Base-by-base conservation (phyloP, 2,888 invertebrate species). In the Trissolcus japonicus region DNA sequence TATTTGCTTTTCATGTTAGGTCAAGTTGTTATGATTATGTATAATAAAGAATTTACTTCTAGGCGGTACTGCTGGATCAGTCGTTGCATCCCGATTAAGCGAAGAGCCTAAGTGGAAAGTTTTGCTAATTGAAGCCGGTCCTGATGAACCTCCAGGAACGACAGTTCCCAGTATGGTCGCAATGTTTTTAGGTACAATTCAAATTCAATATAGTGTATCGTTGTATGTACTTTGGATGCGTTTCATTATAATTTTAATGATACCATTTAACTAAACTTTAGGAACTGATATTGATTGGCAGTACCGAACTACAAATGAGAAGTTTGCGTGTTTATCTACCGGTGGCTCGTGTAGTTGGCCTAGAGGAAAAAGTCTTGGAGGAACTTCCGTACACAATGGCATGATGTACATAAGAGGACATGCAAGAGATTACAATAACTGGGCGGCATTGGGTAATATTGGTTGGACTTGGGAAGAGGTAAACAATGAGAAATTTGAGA, bases 321-420 rank as follows among this genome's bases (percentile, higher is more conserved):
- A 89, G 43, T 89, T 89, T 48, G 94, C 93, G 0, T 94, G 94
- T 79, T 89, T 92, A 6, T 78, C 85, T 11, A 83, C 65, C 3
- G 82, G 81, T 9, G 90, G 91, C 1, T 88, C 89, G 4, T 94
- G 94, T 83, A 89, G 88, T 14, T 94, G 94, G 94, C 92, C 93
- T 0, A 90, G 94, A 65, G 95, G 93, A 1, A 95, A 94, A 86
- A 93, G 93, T 76, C 86, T 91, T 83, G 95, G 95, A 4, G 95
- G 95, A 0, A 92, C 92, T 80, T 92, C 93, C 54, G 93, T 93
- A 0, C 92, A 94, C 62, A 95, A 96, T 85, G 95, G 95, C 0
- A 96, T 96, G 95, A 95, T 94, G 93, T 95, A 95, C 87, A 93
- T 94, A 88, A 91, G 95, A 19, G 95, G 95, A 0, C 93, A 94